These are phyloP conservation scores for Kryptolebias ocellatus DNA, from an alignment of 2,797 vertebrate genomes.

Conservation along the genomic window DNA sequence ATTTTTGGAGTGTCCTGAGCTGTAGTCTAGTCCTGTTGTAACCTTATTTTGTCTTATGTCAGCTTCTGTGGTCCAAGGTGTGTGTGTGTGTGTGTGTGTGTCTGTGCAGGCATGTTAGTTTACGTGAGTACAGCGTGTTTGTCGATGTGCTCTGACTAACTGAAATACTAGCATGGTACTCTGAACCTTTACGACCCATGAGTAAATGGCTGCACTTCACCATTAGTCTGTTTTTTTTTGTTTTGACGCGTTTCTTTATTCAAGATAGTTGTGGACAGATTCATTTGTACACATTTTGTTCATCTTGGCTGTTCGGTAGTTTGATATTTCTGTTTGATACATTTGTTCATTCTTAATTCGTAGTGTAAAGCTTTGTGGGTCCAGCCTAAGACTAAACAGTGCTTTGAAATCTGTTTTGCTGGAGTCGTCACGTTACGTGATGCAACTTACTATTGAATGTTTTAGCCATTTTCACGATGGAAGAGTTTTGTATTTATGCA, in stretches of 20 bases:
- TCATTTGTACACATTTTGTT: slow-evolving; percentile 81
- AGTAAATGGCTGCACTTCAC: slow-evolving; percentile 91
- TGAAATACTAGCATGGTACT: slow-evolving; percentile 96
- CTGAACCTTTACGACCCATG: slow-evolving; percentile 85
- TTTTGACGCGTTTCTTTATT: slow-evolving; percentile 63
- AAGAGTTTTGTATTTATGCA: slow-evolving; percentile 99
- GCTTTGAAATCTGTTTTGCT: slow-evolving; percentile 87
- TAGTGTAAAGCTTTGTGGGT: slow-evolving; percentile 85
- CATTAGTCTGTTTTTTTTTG: slow-evolving; percentile 65
- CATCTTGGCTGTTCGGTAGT: slow-evolving; percentile 81
- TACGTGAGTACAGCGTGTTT: slow-evolving; percentile 59
- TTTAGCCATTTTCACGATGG: slow-evolving; percentile 99
- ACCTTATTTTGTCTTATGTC: slow-evolving; percentile 91
- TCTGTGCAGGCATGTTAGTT: slow-evolving; percentile 64
- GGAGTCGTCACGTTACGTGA: slow-evolving; percentile 92
- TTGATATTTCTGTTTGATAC: slow-evolving; percentile 83
- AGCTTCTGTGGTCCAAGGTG: slow-evolving; percentile 94
- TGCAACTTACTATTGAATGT: slow-evolving; percentile 98
- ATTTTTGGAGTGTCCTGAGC: slow-evolving; percentile 91
- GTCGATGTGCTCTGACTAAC: slow-evolving; percentile 88
- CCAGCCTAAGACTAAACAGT: slow-evolving; percentile 83
- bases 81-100: slow-evolving; percentile 50
- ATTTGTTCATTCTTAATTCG: slow-evolving; percentile 81
- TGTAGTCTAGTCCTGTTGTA: slow-evolving; percentile 91
- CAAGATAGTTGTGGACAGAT: slow-evolving; percentile 80